Evolutionary conservation across 2,888 invertebrate genomes (phyloP).

Genomic region (Frankliniella intonsa): DNA sequence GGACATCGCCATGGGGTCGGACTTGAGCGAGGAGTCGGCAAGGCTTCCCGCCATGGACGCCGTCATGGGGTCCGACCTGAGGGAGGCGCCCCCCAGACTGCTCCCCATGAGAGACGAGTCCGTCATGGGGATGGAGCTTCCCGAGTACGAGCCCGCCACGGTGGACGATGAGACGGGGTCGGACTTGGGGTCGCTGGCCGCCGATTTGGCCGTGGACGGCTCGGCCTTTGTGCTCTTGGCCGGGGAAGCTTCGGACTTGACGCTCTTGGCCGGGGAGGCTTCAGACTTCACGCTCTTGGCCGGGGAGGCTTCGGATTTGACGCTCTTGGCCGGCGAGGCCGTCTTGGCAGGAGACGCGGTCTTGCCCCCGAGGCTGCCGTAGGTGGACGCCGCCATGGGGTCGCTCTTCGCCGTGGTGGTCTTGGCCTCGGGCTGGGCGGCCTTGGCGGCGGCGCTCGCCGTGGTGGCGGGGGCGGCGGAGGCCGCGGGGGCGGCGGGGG

Average conservation of each 20-base stretch:
- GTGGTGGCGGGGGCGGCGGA: constrained; percentile 35
- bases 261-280: background rate
- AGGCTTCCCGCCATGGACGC: background rate
- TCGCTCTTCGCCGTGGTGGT: background rate
- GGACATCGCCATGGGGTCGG: background rate
- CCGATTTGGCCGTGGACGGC: background rate
- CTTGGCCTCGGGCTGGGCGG: background rate
- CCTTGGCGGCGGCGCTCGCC: constrained; percentile 38
- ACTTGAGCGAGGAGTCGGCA: background rate
- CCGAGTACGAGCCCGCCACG: no score
- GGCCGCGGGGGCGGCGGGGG: constrained; percentile 47
- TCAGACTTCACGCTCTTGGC: background rate
- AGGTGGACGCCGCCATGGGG: background rate
- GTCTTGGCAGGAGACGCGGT: background rate
- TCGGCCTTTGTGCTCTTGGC: background rate
- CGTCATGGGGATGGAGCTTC: background rate
- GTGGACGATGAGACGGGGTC: background rate
- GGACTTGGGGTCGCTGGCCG: background rate
- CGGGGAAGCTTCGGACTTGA: background rate
- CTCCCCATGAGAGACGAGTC: background rate
- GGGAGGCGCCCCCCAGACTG: background rate
- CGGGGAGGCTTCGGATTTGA: background rate
- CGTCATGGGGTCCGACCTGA: background rate
- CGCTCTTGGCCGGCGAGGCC: background rate
- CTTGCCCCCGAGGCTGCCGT: background rate